These are phyloP conservation scores for Drosophila kikkawai DNA, from an alignment of 1,140 invertebrate species.

Conservation along the genomic window DNA sequence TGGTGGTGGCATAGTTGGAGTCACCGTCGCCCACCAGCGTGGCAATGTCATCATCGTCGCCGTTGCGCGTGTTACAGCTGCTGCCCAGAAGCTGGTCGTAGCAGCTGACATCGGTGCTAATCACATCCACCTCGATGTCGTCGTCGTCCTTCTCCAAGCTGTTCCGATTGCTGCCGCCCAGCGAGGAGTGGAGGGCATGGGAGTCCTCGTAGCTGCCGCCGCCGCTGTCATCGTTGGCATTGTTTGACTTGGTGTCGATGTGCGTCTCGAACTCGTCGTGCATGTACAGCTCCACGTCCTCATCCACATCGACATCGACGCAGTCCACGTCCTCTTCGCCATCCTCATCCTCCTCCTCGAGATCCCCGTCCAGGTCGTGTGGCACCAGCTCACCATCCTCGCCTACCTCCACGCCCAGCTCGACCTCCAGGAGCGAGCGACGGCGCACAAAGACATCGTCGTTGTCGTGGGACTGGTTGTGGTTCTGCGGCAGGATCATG, in stretches of 20 bases:
- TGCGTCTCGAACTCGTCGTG: constrained; percentile 87
- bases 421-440: constrained; percentile 69
- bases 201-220: constrained; percentile 84
- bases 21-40: constrained; percentile 73
- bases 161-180: constrained; percentile 79
- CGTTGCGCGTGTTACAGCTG: constrained; percentile 79
- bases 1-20: constrained; percentile 54
- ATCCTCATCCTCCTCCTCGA: constrained; percentile 55
- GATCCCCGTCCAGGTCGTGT: constrained; percentile 55
- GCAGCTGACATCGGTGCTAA: constrained; percentile 83
- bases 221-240: constrained; percentile 83
- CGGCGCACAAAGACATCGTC: constrained; percentile 74
- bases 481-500: constrained; percentile 60
- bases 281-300: constrained; percentile 78
- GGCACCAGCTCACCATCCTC: constrained; percentile 60
- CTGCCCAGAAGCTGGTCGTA: constrained; percentile 82
- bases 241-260: constrained; percentile 78
- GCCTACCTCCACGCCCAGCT: constrained; percentile 83
- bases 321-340: constrained; percentile 30
- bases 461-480: constrained; percentile 30
- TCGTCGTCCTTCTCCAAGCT: constrained; percentile 84
- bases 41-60: constrained; percentile 78
- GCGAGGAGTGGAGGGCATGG: constrained; percentile 76
- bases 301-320: constrained; percentile 81
- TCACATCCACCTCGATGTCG: constrained; percentile 83